A percentile compares a stretch with the other conserved stretches of the same genome.
Conservation (phyloP, 2,797 vertebrate species). For the Malacoraja senta region DNA sequence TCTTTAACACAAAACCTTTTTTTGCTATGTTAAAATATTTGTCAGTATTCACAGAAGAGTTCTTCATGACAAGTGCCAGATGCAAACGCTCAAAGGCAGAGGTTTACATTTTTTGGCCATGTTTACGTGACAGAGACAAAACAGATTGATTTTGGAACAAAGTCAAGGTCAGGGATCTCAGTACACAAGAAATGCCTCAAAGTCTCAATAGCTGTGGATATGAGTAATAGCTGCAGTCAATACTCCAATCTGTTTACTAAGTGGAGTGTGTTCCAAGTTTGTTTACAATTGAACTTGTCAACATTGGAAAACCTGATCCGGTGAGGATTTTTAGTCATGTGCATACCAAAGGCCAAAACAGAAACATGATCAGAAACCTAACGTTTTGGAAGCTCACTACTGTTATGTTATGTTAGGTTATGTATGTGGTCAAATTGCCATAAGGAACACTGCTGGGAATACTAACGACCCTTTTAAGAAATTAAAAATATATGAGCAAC, state of each 20-base stretch:
- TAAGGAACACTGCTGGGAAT: too few species aligned
- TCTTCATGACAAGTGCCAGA: not conserved
- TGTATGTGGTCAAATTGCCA: not conserved
- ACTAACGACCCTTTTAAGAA: not conserved
- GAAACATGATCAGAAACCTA: not conserved
- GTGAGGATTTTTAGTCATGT: not conserved
- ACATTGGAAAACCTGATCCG: not conserved
- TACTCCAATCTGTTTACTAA: not conserved
- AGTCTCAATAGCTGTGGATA: not conserved
- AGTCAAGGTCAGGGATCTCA: not conserved
- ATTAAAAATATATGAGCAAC: not conserved
- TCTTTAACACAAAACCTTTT: not conserved
- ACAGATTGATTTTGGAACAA: slow-evolving; percentile 11
- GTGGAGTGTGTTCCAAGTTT: not conserved
- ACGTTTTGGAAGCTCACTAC: not conserved
- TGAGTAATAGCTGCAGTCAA: not conserved
- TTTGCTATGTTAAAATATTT: not conserved
- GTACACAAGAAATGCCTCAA: not conserved
- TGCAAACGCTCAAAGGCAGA: not conserved
- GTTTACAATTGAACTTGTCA: not conserved
- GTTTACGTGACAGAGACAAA: not conserved
- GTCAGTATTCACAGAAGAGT: not conserved
- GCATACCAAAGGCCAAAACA: not conserved
- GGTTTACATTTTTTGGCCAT: not conserved
- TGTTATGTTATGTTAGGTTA: not conserved